Percentiles rank a stretch among this genome's conserved stretches.
phyloP scores from a whole-genome alignment of 2,888 invertebrate genomes.

The Abscondita cerata region DNA sequence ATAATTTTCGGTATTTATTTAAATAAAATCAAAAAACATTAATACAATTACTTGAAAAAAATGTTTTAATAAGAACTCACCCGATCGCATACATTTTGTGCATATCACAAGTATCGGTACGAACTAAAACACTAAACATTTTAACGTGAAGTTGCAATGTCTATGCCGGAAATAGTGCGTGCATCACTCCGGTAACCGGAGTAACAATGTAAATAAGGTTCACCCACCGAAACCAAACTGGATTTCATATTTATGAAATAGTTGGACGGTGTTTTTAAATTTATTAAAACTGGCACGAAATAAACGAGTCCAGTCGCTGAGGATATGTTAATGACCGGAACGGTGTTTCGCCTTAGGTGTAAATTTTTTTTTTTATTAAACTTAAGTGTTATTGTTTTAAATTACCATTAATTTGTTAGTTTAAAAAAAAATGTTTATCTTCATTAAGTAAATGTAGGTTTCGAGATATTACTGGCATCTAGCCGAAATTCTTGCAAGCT shows the following conservation, averaged over 20 bases:
- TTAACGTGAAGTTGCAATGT: constrained; percentile 14
- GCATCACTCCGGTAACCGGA: constrained; percentile 33
- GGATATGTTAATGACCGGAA: constrained; percentile 1
- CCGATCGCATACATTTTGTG: too few species aligned
- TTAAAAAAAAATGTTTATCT: too few species aligned
- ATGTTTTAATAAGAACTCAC: neutral
- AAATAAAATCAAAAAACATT: too few species aligned
- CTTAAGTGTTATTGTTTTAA: too few species aligned
- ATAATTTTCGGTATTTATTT: too few species aligned
- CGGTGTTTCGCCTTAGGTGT: neutral
- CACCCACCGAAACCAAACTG: constrained; percentile 30
- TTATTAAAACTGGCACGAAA: constrained; percentile 31
- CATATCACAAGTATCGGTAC: neutral
- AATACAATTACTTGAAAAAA: too few species aligned
- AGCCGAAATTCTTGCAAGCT: too few species aligned
- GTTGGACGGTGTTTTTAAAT: constrained; percentile 13
- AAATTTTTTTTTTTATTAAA: too few species aligned
- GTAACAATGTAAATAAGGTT: constrained; percentile 31
- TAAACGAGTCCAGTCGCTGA: neutral
- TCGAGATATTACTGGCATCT: too few species aligned
- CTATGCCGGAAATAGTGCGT: constrained; percentile 24
- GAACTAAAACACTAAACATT: neutral
- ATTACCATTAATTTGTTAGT: too few species aligned
- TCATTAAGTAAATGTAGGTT: too few species aligned
- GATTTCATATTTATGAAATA: constrained; percentile 15